Base-by-base conservation (phyloP, 2,888 invertebrate species). In the Nycteola revayana region DNA sequence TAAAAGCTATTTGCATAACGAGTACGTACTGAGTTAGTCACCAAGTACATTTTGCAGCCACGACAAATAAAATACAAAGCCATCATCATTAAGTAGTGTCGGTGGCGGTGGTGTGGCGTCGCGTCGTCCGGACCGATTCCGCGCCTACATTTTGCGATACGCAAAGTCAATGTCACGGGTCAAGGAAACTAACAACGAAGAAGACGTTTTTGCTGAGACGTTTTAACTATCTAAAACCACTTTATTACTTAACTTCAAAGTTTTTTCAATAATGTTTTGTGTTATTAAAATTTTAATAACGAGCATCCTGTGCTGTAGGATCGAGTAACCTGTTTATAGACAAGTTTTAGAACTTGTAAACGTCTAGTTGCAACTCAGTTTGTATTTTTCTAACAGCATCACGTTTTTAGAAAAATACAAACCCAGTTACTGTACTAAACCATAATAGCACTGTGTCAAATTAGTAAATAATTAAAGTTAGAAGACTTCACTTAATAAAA, bases 281-380 rank as follows among this genome's bases (percentile, higher is more conserved):
- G 60, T 64, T 60, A 73, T 75, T 73, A 69, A 62, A 63, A 60
- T 63, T 67, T 69, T 72, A 72, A 77, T 77, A 67, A 67, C 66
- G 47, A 62, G 65, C 67, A 70, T 76, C 69, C 69, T 72, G 64
- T 55, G 56, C 36, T 27, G 37, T 10, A 43, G 47, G 52, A 50
- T 29, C 29, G 47, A 62, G 38, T 46, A 75, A 80, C 79, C 69
- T 60, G 79, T 76, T 77, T 56, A 42, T 35, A 47, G 62, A 66
- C 67, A 36, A 61, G 67, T 67, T 66, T 67, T 62, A 70, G 68
- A 66, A 57, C 41, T 44, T 42, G 59, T 47, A 47, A 14, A 14
- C 2, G 14, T 14, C 2, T 50, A 44, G 48, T 38, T 56, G 50
- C 54, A 46, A 39, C 39, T 32, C 28, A 32, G 26, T 41, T 52